Evolutionary conservation across 53 echinoderm and acorn worm genomes (phyloP).

Genomic region (Paracentrotus lividus): DNA sequence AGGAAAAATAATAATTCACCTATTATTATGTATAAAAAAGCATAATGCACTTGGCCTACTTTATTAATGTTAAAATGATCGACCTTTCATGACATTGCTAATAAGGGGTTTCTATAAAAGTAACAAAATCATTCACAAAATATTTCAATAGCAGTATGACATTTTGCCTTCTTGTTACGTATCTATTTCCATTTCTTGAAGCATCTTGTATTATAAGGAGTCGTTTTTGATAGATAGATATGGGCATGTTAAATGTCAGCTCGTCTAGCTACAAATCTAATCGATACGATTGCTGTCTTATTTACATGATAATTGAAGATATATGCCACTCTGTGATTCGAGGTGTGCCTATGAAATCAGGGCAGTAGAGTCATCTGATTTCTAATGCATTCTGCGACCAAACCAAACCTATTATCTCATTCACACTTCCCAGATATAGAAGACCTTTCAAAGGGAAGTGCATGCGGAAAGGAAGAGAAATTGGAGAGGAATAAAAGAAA

Average conservation of each 20-base stretch:
- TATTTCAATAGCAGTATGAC: background rate
- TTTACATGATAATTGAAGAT: slow-evolving; percentile 29
- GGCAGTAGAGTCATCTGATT: background rate
- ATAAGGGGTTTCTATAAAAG: background rate
- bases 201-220: background rate
- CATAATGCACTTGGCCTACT: background rate
- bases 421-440: background rate
- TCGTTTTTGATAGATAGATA: background rate
- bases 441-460: background rate
- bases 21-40: background rate
- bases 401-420: background rate
- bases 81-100: background rate
- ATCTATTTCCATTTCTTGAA: background rate
- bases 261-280: slow-evolving; percentile 35
- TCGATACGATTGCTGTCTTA: slow-evolving; percentile 27
- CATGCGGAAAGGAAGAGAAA: background rate
- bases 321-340: background rate
- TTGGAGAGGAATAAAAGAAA: background rate
- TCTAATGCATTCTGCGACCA: background rate
- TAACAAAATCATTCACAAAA: background rate
- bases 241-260: slow-evolving; percentile 11
- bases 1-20: background rate
- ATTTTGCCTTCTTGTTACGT: background rate
- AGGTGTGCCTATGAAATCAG: slow-evolving; percentile 6
- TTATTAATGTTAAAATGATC: background rate